Conservation (phyloP, 2,888 invertebrate species). For the Marasmarcha lunaedactyla region DNA sequence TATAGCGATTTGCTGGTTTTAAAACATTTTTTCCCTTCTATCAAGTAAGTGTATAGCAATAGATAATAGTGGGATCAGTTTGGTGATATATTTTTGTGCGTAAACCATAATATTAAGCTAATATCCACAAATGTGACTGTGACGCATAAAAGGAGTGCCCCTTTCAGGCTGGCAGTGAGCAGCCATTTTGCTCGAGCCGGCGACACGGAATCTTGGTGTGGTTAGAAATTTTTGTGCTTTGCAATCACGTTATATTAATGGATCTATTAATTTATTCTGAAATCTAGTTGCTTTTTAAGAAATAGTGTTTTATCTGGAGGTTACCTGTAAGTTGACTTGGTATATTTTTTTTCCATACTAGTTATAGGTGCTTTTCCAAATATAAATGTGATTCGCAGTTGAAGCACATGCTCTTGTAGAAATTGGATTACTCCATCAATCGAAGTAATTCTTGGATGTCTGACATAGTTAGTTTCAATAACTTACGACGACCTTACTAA, state of each 20-base stretch:
- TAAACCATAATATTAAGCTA: conserved; percentile 20
- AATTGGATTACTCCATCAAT: no score
- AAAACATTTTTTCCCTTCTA: conserved; percentile 66
- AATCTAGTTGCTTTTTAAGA: no score
- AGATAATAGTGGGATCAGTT: conserved; percentile 39
- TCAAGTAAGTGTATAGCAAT: conserved; percentile 64
- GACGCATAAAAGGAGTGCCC: conserved; percentile 75
- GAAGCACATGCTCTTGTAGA: no score
- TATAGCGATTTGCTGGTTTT: conserved; percentile 67
- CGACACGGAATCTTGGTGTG: conserved; percentile 65
- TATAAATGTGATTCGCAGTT: no score
- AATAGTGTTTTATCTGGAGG: no score
- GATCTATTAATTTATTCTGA: background rate
- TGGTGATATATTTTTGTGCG: conserved; percentile 34
- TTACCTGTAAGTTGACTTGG: no score
- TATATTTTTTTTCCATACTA: no score
- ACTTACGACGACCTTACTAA: conserved; percentile 18
- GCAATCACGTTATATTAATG: conserved; percentile 3
- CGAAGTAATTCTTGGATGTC: no score
- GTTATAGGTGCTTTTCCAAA: no score
- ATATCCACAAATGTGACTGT: conserved; percentile 53
- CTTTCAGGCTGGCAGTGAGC: conserved; percentile 34
- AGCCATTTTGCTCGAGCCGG: conserved; percentile 70
- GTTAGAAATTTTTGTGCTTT: conserved; percentile 23
- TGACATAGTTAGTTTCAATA: no score